Conservation (phyloP, 2,113 vertebrate genomes). For the Eidolon helvum region DNA sequence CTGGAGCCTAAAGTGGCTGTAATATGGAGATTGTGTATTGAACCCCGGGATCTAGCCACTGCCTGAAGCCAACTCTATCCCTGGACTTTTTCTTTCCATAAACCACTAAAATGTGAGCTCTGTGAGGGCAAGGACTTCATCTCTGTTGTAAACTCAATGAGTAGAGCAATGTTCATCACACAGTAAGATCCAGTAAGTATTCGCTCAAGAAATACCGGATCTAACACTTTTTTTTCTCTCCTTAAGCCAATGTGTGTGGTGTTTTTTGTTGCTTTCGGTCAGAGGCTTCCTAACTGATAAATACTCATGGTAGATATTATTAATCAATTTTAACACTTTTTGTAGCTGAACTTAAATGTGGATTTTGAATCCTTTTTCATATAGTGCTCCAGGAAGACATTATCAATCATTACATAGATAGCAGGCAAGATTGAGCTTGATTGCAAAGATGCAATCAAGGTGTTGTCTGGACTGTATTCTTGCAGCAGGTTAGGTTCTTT, state of each 20-base stretch:
- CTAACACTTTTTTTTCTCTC: not conserved
- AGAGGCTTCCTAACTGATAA: not conserved
- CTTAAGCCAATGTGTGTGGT: not conserved
- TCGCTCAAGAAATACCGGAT: not conserved
- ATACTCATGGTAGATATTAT: not conserved
- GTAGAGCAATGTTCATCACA: not conserved
- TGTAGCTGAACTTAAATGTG: not conserved
- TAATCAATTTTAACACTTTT: not conserved
- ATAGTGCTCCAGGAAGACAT: not conserved
- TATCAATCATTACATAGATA: not conserved
- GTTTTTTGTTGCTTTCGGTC: not conserved
- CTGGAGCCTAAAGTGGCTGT: not conserved
- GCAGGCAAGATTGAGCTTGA: not conserved
- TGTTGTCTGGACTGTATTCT: not conserved
- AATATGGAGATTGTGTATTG: not conserved
- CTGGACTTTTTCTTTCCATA: not conserved
- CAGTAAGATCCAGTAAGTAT: not conserved
- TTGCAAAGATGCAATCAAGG: not conserved
- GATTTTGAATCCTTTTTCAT: not conserved
- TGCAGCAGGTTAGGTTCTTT: not conserved
- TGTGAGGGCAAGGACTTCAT: not conserved
- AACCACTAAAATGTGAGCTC: not conserved
- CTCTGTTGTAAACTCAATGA: not conserved
- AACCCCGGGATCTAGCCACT: not conserved
- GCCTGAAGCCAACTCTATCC: not conserved